Evolutionary conservation across 2,113 vertebrate species (phyloP).

Genomic region (Ailuropoda melanoleuca): DNA sequence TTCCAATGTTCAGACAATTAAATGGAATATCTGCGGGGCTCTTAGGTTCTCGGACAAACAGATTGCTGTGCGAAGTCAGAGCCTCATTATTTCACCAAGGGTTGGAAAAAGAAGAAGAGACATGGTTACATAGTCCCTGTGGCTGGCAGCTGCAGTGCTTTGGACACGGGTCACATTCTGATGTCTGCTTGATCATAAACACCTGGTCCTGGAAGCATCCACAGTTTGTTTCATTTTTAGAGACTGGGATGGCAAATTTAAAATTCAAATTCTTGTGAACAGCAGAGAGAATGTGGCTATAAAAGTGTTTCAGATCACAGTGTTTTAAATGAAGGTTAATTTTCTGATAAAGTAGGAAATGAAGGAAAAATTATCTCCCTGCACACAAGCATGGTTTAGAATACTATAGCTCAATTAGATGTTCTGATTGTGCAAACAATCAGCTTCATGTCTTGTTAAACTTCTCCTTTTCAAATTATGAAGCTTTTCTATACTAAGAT

Average conservation of each 20-base stretch:
- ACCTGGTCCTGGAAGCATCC: slow-evolving; percentile 45
- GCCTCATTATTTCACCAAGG: background rate
- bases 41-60: background rate
- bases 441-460: slow-evolving; percentile 74
- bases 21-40: background rate
- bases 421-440: slow-evolving; percentile 70
- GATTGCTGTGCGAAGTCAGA: background rate
- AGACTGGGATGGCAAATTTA: slow-evolving; percentile 65
- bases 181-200: slow-evolving; percentile 65
- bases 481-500: slow-evolving; percentile 72
- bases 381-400: slow-evolving; percentile 66
- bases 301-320: slow-evolving; percentile 67
- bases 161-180: slow-evolving; percentile 38
- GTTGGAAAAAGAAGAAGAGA: background rate
- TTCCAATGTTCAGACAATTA: background rate
- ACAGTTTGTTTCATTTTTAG: slow-evolving; percentile 51
- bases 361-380: slow-evolving; percentile 71
- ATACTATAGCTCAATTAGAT: slow-evolving; percentile 67
- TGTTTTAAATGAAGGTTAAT: slow-evolving; percentile 77
- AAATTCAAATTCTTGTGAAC: slow-evolving; percentile 60
- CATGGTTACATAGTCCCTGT: background rate
- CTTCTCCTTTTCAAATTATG: slow-evolving; percentile 71
- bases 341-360: slow-evolving; percentile 78
- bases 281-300: slow-evolving; percentile 43
- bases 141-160: slow-evolving; percentile 19